phyloP scores from a whole-genome alignment of 2,113 vertebrate genomes.

The Capra hircus region DNA sequence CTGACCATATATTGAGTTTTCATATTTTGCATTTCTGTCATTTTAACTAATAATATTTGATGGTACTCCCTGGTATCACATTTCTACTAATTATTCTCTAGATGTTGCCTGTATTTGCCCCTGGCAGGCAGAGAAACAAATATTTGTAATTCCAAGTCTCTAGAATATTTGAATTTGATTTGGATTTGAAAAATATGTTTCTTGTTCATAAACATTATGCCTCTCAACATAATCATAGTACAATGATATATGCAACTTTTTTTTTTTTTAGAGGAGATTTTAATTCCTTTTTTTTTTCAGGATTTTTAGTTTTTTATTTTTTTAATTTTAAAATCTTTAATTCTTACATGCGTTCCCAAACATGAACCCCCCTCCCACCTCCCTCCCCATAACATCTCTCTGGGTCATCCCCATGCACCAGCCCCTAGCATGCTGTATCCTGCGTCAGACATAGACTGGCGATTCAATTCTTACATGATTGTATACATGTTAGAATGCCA shows the following conservation, averaged over 20 bases:
- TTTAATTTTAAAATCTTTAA: too few relatives aligned
- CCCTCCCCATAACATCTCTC: too few relatives aligned
- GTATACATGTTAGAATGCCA: too few relatives aligned
- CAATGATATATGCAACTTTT: slow-evolving; percentile 43
- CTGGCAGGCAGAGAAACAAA: slow-evolving; percentile 63
- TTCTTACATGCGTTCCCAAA: too few relatives aligned
- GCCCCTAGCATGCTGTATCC: too few relatives aligned
- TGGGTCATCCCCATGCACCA: too few relatives aligned
- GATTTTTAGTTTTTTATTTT: too few relatives aligned
- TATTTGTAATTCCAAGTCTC: slow-evolving; percentile 65
- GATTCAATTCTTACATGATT: too few relatives aligned
- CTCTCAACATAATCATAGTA: slow-evolving; percentile 51
- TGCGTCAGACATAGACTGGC: too few relatives aligned
- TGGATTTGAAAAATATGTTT: slow-evolving; percentile 71
- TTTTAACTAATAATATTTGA: slow-evolving; percentile 62
- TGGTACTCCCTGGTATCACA: slow-evolving; percentile 31
- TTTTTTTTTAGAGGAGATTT: too few relatives aligned
- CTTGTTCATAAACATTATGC: slow-evolving; percentile 64
- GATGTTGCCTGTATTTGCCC: slow-evolving; percentile 67
- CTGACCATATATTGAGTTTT: slow-evolving; percentile 38
- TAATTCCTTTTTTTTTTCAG: too few relatives aligned
- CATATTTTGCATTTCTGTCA: slow-evolving; percentile 42
- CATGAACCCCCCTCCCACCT: too few relatives aligned
- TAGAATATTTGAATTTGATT: slow-evolving; percentile 72
- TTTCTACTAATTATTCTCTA: slow-evolving; percentile 71